Evolutionary conservation across 2,113 vertebrate genomes (phyloP).

Genomic region (Balaeniceps rex): DNA sequence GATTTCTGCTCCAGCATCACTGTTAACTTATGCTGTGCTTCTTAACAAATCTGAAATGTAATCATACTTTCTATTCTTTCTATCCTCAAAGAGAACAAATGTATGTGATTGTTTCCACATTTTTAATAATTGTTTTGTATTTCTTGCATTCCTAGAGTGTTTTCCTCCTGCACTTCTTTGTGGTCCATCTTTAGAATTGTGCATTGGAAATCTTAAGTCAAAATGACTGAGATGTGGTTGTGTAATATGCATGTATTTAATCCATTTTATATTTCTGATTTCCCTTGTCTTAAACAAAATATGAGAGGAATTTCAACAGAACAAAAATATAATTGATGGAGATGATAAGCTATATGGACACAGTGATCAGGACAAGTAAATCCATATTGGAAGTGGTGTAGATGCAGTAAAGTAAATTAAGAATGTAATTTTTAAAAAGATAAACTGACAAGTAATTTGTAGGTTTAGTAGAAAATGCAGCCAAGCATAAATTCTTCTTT

Average conservation of each 20-base stretch:
- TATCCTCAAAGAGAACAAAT: background rate
- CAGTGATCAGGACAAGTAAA: background rate
- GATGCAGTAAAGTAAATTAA: conserved; percentile 19
- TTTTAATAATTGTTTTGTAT: background rate
- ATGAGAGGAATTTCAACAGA: background rate
- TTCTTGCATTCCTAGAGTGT: background rate
- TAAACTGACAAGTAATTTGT: conserved; percentile 18
- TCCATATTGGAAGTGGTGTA: background rate
- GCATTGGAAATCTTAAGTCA: background rate
- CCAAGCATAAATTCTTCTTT: background rate
- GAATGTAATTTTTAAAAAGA: background rate
- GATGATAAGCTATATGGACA: background rate
- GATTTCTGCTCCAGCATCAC: background rate
- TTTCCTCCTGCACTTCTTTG: background rate
- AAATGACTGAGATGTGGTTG: background rate
- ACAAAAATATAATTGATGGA: background rate
- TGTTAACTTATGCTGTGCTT: background rate
- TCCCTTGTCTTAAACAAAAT: background rate
- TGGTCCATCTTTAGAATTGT: background rate
- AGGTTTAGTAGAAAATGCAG: background rate
- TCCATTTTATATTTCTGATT: background rate
- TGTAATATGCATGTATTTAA: background rate
- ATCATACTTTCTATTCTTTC: background rate
- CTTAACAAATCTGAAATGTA: background rate
- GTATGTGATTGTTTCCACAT: background rate